A percentile compares a stretch with the other conserved stretches of the same genome.
phyloP scores from a whole-genome alignment of 37 sponge, comb jelly and placozoan genomes.

The Sycon ciliatum region DNA sequence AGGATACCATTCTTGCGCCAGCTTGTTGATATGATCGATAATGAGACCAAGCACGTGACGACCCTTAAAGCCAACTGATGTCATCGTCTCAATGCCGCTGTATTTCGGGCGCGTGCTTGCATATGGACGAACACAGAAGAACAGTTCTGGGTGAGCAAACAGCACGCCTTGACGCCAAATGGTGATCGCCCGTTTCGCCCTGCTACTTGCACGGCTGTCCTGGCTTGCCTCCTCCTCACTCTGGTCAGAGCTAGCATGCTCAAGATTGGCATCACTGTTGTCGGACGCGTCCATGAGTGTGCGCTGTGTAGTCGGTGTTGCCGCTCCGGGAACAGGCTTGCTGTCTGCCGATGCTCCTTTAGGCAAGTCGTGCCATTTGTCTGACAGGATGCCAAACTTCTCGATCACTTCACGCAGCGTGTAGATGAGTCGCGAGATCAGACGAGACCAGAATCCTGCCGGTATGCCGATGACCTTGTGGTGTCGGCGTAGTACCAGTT shows the following conservation, averaged over 20 bases:
- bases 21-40: slow-evolving; percentile 50
- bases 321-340: too few species aligned
- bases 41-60: slow-evolving; percentile 55
- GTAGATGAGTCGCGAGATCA: slow-evolving; percentile 68
- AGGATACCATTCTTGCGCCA: slow-evolving; percentile 73
- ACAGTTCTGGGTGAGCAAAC: slow-evolving; percentile 13
- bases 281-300: too few species aligned
- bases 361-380: too few species aligned
- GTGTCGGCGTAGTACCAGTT: slow-evolving; percentile 20
- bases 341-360: too few species aligned
- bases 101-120: not conserved
- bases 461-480: slow-evolving; percentile 20
- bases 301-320: too few species aligned
- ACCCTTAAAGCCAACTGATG: slow-evolving; percentile 38
- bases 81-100: slow-evolving; percentile 5
- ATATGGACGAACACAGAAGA: not conserved
- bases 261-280: too few species aligned
- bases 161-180: slow-evolving; percentile 54
- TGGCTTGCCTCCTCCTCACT: too few species aligned
- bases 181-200: too few species aligned
- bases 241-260: too few species aligned
- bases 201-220: too few species aligned
- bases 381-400: too few species aligned
- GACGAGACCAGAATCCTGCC: slow-evolving; percentile 80
- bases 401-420: too few species aligned